These are phyloP conservation scores for Coracopsis vasa DNA, from an alignment of 2,113 vertebrate species.

Conservation along the genomic window DNA sequence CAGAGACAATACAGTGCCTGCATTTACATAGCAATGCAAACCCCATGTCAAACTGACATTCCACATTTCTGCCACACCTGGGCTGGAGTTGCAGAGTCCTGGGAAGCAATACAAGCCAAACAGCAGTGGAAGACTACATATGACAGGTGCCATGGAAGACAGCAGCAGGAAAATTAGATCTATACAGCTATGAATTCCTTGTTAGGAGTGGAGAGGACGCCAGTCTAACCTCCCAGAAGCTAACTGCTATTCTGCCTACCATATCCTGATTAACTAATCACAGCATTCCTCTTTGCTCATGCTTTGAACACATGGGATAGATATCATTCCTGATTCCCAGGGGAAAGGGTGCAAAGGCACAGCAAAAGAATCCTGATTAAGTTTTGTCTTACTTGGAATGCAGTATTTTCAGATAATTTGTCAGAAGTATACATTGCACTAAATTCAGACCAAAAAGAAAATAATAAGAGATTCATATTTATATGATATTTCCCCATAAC, in stretches of 20 bases:
- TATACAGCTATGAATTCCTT: neutral
- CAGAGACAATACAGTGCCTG: neutral
- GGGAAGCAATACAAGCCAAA: neutral
- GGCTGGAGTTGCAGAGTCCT: neutral
- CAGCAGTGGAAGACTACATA: neutral
- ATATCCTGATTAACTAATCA: neutral
- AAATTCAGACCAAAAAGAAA: neutral
- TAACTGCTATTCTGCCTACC: neutral
- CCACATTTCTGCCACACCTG: neutral
- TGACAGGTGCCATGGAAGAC: neutral
- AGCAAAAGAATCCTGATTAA: neutral
- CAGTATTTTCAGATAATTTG: neutral
- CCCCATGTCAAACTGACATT: neutral
- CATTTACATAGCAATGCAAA: fast-evolving
- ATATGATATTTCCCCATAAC: neutral
- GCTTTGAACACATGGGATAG: neutral
- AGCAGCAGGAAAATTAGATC: neutral
- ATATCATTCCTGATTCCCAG: neutral
- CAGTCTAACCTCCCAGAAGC: neutral
- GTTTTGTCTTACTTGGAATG: neutral
- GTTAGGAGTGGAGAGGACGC: neutral
- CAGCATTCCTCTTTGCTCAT: neutral
- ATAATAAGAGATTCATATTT: neutral
- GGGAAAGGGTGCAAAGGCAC: neutral
- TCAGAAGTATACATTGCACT: neutral